Conservation (phyloP, 2,888 invertebrate genomes). For the Nomada lathburiana region DNA sequence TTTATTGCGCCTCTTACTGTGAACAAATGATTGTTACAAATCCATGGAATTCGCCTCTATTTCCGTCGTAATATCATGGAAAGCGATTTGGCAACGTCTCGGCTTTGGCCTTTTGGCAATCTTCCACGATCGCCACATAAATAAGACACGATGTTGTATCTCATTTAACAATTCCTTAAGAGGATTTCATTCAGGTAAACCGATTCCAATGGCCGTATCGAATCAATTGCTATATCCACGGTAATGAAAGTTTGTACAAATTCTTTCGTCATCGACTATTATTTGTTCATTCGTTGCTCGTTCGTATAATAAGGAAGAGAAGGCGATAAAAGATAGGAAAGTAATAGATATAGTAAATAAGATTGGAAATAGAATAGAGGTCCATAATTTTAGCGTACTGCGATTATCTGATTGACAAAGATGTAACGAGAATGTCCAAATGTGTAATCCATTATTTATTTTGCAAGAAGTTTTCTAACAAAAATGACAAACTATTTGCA, state of each 20-base stretch:
- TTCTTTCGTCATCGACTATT: not conserved
- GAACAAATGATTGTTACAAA: constrained; percentile 62
- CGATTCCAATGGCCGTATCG: constrained; percentile 26
- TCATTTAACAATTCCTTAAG: constrained; percentile 65
- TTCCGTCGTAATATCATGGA: constrained; percentile 69
- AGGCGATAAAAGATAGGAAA: not conserved
- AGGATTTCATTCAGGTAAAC: constrained; percentile 57
- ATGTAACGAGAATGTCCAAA: no score
- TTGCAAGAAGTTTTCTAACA: no score
- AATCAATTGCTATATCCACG: constrained; percentile 13
- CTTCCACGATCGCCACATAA: constrained; percentile 69
- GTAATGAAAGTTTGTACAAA: not conserved
- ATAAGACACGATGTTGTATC: constrained; percentile 61
- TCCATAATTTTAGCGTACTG: no score
- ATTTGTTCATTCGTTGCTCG: not conserved
- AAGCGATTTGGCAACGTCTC: constrained; percentile 75
- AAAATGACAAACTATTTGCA: no score
- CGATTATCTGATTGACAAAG: no score
- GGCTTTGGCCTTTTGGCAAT: constrained; percentile 68
- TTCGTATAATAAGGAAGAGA: not conserved
- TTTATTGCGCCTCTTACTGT: constrained; percentile 13
- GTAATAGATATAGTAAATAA: not conserved
- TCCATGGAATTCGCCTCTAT: constrained; percentile 74
- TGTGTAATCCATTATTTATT: no score
- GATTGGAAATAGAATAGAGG: no score